Conservation (phyloP, 2,113 vertebrate genomes). For the Apeltes quadracus region DNA sequence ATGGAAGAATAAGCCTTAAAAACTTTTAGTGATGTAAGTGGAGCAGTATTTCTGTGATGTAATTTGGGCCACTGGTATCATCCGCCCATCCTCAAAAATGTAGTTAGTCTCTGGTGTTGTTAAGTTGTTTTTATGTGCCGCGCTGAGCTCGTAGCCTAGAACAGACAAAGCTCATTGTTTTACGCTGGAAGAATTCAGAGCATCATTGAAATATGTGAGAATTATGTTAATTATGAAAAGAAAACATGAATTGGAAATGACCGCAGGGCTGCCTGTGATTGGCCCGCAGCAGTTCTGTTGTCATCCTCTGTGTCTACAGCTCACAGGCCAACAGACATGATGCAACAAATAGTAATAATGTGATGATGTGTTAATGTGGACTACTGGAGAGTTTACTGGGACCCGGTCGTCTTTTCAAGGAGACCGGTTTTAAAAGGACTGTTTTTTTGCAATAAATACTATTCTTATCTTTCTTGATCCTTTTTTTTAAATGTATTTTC, state of each 20-base stretch:
- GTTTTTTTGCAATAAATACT: background rate
- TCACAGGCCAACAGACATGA: slow-evolving; percentile 76
- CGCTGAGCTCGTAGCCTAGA: slow-evolving; percentile 59
- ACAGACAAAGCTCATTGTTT: slow-evolving; percentile 76
- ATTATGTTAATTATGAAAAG: slow-evolving; percentile 76
- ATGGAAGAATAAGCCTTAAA: slow-evolving; percentile 47
- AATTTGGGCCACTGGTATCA: slow-evolving; percentile 70
- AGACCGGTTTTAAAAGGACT: slow-evolving; percentile 44
- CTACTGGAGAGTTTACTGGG: slow-evolving; percentile 65
- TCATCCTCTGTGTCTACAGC: slow-evolving; percentile 72
- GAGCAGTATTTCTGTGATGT: slow-evolving; percentile 68
- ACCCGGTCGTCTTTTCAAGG: slow-evolving; percentile 45
- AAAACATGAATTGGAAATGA: slow-evolving; percentile 61
- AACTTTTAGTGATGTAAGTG: slow-evolving; percentile 71
- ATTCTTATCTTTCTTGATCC: slow-evolving; percentile 4
- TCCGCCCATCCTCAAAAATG: slow-evolving; percentile 56
- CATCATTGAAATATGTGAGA: slow-evolving; percentile 68
- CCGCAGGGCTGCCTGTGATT: slow-evolving; percentile 64
- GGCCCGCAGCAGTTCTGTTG: slow-evolving; percentile 73
- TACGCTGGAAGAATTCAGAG: slow-evolving; percentile 64
- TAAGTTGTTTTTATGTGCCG: slow-evolving; percentile 68
- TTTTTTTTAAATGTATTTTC: slow-evolving; percentile 46
- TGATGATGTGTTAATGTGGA: slow-evolving; percentile 56
- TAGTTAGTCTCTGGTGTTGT: slow-evolving; percentile 66
- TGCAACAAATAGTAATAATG: slow-evolving; percentile 78